Evolutionary conservation across 2,797 vertebrate species (phyloP).

Genomic region (Adelosebastes latens): DNA sequence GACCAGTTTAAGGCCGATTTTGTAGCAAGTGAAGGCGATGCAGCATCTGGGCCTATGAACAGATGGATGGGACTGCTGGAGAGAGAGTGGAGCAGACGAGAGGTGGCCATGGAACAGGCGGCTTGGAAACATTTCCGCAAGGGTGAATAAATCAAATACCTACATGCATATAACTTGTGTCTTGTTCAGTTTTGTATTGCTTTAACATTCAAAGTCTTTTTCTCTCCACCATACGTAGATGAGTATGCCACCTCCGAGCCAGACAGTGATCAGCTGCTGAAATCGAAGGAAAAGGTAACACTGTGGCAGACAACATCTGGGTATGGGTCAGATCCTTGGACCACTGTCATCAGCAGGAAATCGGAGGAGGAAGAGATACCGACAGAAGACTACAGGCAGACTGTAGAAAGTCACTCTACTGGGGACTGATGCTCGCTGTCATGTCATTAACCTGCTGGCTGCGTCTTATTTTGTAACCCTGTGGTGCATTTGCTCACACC

Average conservation of each 20-base stretch:
- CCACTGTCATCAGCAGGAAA: accelerated
- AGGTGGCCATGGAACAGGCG: background rate
- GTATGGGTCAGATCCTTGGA: background rate
- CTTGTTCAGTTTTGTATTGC: background rate
- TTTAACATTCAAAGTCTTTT: background rate
- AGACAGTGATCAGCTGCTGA: background rate
- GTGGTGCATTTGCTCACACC: background rate
- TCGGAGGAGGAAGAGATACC: background rate
- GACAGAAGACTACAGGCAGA: background rate
- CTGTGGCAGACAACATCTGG: background rate
- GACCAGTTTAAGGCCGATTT: background rate
- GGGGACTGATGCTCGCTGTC: background rate
- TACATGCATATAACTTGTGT: background rate
- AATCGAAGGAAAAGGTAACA: background rate
- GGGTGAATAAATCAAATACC: background rate
- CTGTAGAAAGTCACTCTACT: background rate
- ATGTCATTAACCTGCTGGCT: background rate
- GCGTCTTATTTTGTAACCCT: background rate
- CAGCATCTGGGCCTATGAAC: background rate
- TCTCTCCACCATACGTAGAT: background rate
- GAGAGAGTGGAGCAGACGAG: conserved; percentile 18
- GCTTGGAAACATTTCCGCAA: background rate
- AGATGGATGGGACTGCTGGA: background rate
- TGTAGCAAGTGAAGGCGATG: background rate
- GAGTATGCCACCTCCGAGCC: background rate